Percentiles rank a stretch among this genome's conserved stretches.
Evolutionary conservation across 2,797 vertebrate genomes (phyloP).

Genomic region (Cossypha polioptera): DNA sequence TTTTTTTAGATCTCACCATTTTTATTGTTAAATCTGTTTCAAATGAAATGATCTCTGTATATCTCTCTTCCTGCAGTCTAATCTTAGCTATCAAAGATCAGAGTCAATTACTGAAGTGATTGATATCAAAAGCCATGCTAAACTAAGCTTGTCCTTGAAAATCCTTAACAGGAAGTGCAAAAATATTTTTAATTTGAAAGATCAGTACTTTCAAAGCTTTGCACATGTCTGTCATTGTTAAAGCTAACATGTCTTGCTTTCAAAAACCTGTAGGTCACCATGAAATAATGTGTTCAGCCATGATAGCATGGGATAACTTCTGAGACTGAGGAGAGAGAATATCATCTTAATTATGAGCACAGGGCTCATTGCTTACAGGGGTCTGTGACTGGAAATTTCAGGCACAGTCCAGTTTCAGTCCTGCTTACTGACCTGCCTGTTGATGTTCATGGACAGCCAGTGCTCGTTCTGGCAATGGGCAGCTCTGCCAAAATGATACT

Average conservation of each 20-base stretch:
- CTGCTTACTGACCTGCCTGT: background rate
- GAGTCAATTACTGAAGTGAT: conserved; percentile 1
- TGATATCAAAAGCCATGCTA: conserved; percentile 32
- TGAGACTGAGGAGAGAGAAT: conserved; percentile 31
- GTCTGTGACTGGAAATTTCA: conserved; percentile 37
- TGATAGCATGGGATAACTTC: conserved; percentile 23
- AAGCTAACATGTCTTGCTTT: conserved; percentile 13
- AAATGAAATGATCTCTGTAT: conserved; percentile 27
- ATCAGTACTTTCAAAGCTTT: conserved; percentile 31
- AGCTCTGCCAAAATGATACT: background rate
- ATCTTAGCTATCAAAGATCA: background rate
- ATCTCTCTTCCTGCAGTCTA: conserved; percentile 37
- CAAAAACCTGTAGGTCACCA: background rate
- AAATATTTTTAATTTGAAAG: conserved; percentile 2
- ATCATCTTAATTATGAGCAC: background rate
- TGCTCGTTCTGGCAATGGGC: background rate
- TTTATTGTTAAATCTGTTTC: conserved; percentile 35
- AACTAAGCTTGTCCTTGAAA: conserved; percentile 9
- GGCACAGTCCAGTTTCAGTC: background rate
- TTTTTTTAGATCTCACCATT: background rate
- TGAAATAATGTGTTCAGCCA: background rate
- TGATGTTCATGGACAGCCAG: background rate
- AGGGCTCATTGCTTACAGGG: background rate
- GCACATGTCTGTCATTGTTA: background rate
- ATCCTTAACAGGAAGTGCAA: background rate